Percentiles rank a stretch among this genome's conserved stretches.
These are phyloP conservation scores for Choristoneura rosaceana DNA, from an alignment of 2,888 invertebrate genomes.

Conservation along the genomic window DNA sequence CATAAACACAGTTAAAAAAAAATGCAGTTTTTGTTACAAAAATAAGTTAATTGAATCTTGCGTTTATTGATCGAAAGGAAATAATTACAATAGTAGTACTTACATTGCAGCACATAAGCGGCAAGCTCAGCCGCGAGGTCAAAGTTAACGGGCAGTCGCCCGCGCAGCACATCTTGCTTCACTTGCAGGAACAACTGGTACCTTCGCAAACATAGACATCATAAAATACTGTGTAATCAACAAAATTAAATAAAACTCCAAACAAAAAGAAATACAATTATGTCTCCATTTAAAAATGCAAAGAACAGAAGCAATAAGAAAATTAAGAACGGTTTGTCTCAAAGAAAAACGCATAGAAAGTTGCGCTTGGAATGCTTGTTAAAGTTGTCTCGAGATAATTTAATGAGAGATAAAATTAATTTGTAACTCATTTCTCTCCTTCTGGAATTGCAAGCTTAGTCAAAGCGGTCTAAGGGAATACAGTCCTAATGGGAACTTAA, in stretches of 20 bases:
- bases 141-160: constrained; percentile 95
- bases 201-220: constrained; percentile 79
- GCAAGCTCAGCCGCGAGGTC: constrained; percentile 97
- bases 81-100: constrained; percentile 75
- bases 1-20: not conserved
- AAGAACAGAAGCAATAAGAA: constrained; percentile 21
- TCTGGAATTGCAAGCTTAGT: constrained; percentile 55
- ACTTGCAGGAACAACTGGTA: constrained; percentile 99
- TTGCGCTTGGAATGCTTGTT: constrained; percentile 37
- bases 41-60: not conserved
- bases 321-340: constrained; percentile 21
- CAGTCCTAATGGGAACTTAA: constrained; percentile 74
- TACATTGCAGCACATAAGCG: constrained; percentile 97
- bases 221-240: not conserved
- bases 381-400: constrained; percentile 36
- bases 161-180: constrained; percentile 98
- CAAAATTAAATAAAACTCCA: not conserved
- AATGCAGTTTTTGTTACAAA: no score
- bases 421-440: constrained; percentile 56
- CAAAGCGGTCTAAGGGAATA: constrained; percentile 56
- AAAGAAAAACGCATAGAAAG: constrained; percentile 33
- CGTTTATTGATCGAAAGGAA: not conserved
- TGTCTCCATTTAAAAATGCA: constrained; percentile 20
- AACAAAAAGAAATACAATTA: constrained; percentile 3
- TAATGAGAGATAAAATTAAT: constrained; percentile 41